phyloP scores from a whole-genome alignment of 2,113 vertebrate species.

The Thinocorus orbignyianus region DNA sequence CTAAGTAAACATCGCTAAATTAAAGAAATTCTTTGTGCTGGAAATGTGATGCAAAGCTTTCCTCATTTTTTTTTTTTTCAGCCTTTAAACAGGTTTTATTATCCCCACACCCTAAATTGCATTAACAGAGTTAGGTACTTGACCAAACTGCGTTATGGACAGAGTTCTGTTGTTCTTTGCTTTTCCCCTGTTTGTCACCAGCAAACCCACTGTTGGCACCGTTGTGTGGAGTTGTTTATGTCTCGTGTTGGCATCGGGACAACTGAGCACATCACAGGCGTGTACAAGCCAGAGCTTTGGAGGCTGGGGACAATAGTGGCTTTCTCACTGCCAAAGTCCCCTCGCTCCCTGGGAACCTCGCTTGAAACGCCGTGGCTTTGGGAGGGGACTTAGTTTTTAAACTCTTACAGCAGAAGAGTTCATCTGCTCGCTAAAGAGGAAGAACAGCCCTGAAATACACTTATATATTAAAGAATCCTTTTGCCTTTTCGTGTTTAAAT shows the following conservation, averaged over 20 bases:
- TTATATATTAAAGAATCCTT: background rate
- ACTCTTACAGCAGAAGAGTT: background rate
- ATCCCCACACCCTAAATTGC: background rate
- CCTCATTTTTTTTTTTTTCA: background rate
- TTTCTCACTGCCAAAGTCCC: background rate
- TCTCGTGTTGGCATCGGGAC: constrained; percentile 3
- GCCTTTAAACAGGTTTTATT: background rate
- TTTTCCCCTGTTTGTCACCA: background rate
- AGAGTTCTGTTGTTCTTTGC: background rate
- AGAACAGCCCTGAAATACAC: background rate
- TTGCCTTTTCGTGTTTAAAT: too few species aligned
- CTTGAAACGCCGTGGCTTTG: background rate
- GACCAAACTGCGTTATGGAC: background rate
- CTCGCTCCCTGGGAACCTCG: constrained; percentile 1
- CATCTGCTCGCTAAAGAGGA: background rate
- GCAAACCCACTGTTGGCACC: background rate
- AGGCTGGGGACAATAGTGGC: background rate
- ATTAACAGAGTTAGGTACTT: background rate
- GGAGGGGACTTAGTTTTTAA: background rate
- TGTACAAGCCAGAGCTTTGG: background rate
- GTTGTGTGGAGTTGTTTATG: constrained; percentile 36
- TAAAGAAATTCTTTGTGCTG: background rate
- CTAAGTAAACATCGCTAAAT: constrained; percentile 16
- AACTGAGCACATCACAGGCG: constrained; percentile 2
- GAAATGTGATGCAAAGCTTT: background rate